A percentile compares a stretch with the other conserved stretches of the same genome.
phyloP scores from a whole-genome alignment of 2,797 vertebrate genomes.

The Neosilurus hyrtlii region DNA sequence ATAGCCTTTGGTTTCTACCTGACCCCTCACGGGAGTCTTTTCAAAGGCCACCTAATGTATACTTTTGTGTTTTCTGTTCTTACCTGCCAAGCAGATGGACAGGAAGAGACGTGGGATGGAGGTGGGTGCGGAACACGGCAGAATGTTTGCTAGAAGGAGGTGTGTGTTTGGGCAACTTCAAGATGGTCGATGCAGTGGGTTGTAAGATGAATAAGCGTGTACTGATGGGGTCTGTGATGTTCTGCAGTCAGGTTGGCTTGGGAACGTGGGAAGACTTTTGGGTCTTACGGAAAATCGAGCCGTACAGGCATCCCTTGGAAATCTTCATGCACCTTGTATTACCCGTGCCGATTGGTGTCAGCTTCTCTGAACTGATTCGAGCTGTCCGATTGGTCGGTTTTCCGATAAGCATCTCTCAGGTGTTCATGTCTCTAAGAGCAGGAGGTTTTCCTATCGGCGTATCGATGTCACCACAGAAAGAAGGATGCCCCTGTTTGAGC shows the following conservation, averaged over 20 bases:
- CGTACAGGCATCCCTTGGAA: constrained; percentile 15
- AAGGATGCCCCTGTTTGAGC: constrained; percentile 55
- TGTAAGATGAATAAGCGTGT: constrained; percentile 16
- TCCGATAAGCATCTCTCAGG: constrained; percentile 48
- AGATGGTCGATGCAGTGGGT: background rate
- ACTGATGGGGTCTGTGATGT: background rate
- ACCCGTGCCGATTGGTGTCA: constrained; percentile 31
- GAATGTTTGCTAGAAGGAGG: background rate
- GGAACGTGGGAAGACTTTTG: constrained; percentile 23
- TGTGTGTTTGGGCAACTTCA: background rate
- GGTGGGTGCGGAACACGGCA: background rate
- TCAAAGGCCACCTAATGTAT: constrained; percentile 61
- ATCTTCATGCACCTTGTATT: constrained; percentile 19
- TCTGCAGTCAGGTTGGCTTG: constrained; percentile 20
- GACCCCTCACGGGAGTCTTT: constrained; percentile 57
- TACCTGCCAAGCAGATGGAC: background rate
- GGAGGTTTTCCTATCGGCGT: constrained; percentile 23
- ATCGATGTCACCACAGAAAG: constrained; percentile 61
- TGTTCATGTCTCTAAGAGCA: constrained; percentile 32
- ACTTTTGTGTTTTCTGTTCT: constrained; percentile 21
- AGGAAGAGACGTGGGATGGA: background rate
- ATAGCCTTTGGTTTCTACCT: constrained; percentile 57
- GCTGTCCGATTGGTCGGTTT: constrained; percentile 19
- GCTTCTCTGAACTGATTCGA: background rate
- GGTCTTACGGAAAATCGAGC: background rate